A percentile compares a stretch with the other conserved stretches of the same genome.
Evolutionary conservation across 2,113 vertebrate genomes (phyloP).

Genomic region (Heteronetta atricapilla): DNA sequence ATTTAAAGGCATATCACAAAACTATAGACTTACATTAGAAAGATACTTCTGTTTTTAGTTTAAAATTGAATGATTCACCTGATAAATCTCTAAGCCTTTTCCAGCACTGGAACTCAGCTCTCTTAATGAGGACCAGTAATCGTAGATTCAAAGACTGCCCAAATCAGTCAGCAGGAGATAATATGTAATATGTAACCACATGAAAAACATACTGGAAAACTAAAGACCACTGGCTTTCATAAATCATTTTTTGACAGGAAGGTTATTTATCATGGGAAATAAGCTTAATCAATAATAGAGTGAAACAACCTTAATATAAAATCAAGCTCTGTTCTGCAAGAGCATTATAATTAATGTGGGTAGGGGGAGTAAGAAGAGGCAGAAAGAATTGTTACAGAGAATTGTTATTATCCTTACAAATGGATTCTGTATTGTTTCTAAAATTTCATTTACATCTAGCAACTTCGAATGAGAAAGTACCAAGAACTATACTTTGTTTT

Average conservation of each 20-base stretch:
- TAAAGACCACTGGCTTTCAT: conserved; percentile 64
- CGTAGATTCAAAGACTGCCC: conserved; percentile 53
- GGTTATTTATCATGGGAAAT: conserved; percentile 73
- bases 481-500: background rate
- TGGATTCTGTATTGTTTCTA: conserved; percentile 51
- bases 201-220: conserved; percentile 67
- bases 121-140: conserved; percentile 42
- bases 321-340: conserved; percentile 58
- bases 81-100: conserved; percentile 5
- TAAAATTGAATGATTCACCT: background rate
- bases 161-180: conserved; percentile 61
- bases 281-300: conserved; percentile 73
- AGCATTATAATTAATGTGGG: conserved; percentile 69
- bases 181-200: conserved; percentile 62
- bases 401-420: conserved; percentile 66
- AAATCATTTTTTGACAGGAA: conserved; percentile 73
- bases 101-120: background rate
- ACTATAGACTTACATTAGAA: background rate
- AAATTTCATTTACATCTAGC: conserved; percentile 38
- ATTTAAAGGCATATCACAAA: background rate
- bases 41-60: background rate
- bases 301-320: conserved; percentile 72
- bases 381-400: conserved; percentile 61
- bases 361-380: conserved; percentile 20
- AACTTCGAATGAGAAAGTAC: conserved; percentile 7